phyloP scores from a whole-genome alignment of 92 coral and sea anemone genomes.

The Muricea muricata region DNA sequence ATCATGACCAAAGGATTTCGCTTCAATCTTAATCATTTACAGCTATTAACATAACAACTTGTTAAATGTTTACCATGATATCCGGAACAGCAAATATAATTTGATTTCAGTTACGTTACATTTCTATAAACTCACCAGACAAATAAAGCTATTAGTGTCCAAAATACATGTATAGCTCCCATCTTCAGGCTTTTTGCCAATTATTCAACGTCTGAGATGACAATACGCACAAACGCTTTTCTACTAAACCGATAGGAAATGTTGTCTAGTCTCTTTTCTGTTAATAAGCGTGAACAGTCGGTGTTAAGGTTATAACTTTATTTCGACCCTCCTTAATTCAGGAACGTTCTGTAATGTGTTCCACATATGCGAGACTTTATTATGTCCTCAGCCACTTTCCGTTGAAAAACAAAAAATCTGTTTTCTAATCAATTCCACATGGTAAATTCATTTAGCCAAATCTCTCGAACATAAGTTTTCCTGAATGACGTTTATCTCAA shows the following conservation, averaged over 20 bases:
- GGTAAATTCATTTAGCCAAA: slow-evolving; percentile 30
- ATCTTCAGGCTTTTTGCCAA: not conserved
- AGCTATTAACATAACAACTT: slow-evolving; percentile 15
- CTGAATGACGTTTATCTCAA: slow-evolving; percentile 21
- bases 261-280: slow-evolving; percentile 4
- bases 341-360: slow-evolving; percentile 21
- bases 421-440: slow-evolving; percentile 33
- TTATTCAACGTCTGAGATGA: not conserved
- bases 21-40: not conserved
- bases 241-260: not conserved
- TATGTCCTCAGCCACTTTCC: slow-evolving; percentile 30
- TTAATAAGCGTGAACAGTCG: not conserved
- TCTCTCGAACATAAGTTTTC: slow-evolving; percentile 28
- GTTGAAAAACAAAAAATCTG: slow-evolving; percentile 32
- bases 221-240: not conserved
- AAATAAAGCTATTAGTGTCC: not conserved
- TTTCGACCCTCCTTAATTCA: not conserved
- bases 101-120: not conserved
- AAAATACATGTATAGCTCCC: not conserved
- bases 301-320: not conserved
- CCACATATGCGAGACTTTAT: slow-evolving; percentile 18
- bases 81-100: slow-evolving; percentile 11
- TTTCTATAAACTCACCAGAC: slow-evolving; percentile 21
- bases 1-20: not conserved
- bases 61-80: slow-evolving; percentile 20